Evolutionary conservation across 2,888 invertebrate species (phyloP), one percentile per base, ranked within the genome.

Genomic region (Trachelus stipa): DNA sequence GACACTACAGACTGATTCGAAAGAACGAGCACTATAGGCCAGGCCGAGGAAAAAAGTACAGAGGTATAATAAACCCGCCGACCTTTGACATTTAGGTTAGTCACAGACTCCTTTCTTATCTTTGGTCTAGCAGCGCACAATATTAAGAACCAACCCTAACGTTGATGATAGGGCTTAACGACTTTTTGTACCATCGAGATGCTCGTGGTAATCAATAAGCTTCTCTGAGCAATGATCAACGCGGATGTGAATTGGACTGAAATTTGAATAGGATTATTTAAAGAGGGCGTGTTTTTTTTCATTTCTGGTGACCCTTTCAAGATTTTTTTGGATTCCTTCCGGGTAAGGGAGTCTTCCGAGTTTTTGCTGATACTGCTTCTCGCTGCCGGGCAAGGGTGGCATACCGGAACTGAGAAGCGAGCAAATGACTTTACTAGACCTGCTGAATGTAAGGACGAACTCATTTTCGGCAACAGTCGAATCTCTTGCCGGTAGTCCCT

Each of bases 71-170:
- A 69, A 40, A 71, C 34, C 23, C 34, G 69, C 30, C 30, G 69
- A 77, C 74, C 77, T 77, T 40, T 75, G 77, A 75, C 69, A 12
- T 31, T 71, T 56, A 12, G 34, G 15, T 15, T 35, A 40, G 40
- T 40, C 31, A 37, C 73, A 69, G 74, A 79, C 40, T 75, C 75
- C 75, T 75, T 76, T 34, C 75, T 75, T 75, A 78, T 78, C 74
- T 78, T 76, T 74, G 73, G 69, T 79, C 79, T 76, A 69, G 68
- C 75, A 68, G 37, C 56, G 73, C 40, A 37, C 75, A 35, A 75
- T 77, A 77, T 79, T 73, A 68, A 56, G 68, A 74, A 68, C 74
- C 68, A 71, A 71, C 71, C 31, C 71, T 12, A 69, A 33, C 71
- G 23, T 6, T 23, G 56, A 56, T 23, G 56, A 56, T 23, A 56